These are phyloP conservation scores for Furnarius figulus DNA, from an alignment of 2,113 vertebrate genomes.

Conservation along the genomic window DNA sequence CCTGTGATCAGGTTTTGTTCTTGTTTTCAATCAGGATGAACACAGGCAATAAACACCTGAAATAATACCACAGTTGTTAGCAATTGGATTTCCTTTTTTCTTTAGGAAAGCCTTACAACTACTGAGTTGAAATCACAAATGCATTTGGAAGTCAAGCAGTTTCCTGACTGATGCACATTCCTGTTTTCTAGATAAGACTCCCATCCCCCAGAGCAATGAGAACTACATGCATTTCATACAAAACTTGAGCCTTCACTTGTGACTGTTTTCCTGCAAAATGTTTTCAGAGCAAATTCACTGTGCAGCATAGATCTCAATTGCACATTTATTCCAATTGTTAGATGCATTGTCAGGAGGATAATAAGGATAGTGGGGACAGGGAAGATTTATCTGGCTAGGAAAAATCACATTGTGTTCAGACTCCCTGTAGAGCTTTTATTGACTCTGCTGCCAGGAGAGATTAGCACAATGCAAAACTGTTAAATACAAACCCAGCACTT, in stretches of 20 bases:
- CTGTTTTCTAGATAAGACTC: slow-evolving; percentile 1
- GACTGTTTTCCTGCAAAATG: background rate
- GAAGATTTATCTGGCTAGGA: slow-evolving; percentile 48
- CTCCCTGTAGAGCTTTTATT: slow-evolving; percentile 7
- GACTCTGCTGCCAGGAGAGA: slow-evolving; percentile 15
- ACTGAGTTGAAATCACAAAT: slow-evolving; percentile 36
- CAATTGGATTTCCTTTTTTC: background rate
- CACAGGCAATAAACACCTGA: slow-evolving; percentile 1
- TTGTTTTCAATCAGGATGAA: slow-evolving; percentile 39
- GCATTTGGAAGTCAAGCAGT: slow-evolving; percentile 24
- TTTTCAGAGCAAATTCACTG: slow-evolving; percentile 11
- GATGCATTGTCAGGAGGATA: slow-evolving; percentile 41
- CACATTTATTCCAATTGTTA: slow-evolving; percentile 30
- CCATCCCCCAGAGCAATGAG: background rate
- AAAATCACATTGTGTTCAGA: background rate
- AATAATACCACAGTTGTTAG: slow-evolving; percentile 24
- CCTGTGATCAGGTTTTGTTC: background rate
- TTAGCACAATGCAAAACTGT: slow-evolving; percentile 16
- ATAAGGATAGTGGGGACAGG: slow-evolving; percentile 7
- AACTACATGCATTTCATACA: background rate
- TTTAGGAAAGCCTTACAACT: background rate
- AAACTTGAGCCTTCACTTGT: background rate
- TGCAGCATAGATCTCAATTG: background rate
- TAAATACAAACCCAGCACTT: slow-evolving; percentile 26
- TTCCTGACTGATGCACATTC: slow-evolving; percentile 5